phyloP scores from a whole-genome alignment of 2,797 vertebrate genomes.

The Orientallactaga sibirica region DNA sequence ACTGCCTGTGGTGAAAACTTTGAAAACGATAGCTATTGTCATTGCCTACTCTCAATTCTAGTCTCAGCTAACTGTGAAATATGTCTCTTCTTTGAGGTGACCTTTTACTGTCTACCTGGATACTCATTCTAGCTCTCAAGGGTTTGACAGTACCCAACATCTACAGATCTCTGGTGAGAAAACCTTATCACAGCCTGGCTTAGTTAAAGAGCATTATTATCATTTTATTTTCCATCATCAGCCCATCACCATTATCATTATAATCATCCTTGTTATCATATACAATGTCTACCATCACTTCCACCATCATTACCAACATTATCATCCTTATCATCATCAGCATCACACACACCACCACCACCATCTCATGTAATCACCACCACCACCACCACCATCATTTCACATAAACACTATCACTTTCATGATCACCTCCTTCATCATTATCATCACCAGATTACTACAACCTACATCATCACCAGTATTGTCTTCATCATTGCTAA shows the following conservation, averaged over 20 bases:
- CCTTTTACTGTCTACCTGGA: background rate
- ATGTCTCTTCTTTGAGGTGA: background rate
- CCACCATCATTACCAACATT: accelerated
- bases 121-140: constrained; percentile 72
- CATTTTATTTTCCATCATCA: background rate
- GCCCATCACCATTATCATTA: accelerated
- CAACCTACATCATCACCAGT: too few species aligned
- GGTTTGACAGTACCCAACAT: constrained; percentile 70
- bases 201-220: background rate
- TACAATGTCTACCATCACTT: accelerated
- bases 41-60: background rate
- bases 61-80: background rate
- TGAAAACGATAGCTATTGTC: background rate
- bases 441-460: background rate
- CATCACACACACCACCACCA: background rate
- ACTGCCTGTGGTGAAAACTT: background rate
- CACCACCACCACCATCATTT: background rate
- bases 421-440: background rate
- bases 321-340: too few species aligned
- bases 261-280: too few species aligned
- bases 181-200: background rate
- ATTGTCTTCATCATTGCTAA: background rate
- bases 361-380: background rate
- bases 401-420: background rate
- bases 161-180: background rate